These are phyloP conservation scores for Catocala sponsa DNA, from an alignment of 2,888 invertebrate genomes.

Conservation along the genomic window DNA sequence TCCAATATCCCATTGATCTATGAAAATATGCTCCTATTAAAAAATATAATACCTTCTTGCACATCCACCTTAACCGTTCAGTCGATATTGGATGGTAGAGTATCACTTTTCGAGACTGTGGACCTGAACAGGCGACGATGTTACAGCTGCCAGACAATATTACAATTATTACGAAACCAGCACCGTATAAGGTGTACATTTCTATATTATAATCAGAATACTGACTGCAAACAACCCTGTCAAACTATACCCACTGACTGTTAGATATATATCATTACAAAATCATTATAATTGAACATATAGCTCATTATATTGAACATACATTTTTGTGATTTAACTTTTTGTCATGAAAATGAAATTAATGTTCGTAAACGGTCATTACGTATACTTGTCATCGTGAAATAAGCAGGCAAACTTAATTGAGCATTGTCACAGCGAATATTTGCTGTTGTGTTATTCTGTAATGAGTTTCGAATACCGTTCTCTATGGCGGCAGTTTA, in stretches of 20 bases:
- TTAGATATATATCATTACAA: slow-evolving; percentile 1
- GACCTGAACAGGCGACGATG: background rate
- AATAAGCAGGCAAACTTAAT: slow-evolving; percentile 4
- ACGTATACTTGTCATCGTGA: background rate
- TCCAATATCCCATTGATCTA: too few relatives aligned
- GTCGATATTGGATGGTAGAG: background rate
- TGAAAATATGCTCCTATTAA: background rate
- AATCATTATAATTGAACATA: slow-evolving; percentile 8
- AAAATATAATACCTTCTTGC: background rate
- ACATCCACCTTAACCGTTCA: background rate
- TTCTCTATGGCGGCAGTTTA: background rate
- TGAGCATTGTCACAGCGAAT: background rate
- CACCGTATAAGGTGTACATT: background rate
- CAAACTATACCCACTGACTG: background rate
- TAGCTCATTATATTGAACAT: background rate
- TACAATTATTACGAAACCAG: background rate
- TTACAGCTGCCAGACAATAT: background rate
- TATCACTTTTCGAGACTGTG: background rate
- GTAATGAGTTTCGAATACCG: background rate
- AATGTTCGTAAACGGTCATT: slow-evolving; percentile 5
- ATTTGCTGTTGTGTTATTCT: background rate
- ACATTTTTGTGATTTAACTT: slow-evolving; percentile 5
- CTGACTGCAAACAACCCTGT: background rate
- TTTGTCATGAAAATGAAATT: slow-evolving; percentile 11
- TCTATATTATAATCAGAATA: background rate